phyloP scores from a whole-genome alignment of 2,113 vertebrate species.

The Choloepus hoffmanni region DNA sequence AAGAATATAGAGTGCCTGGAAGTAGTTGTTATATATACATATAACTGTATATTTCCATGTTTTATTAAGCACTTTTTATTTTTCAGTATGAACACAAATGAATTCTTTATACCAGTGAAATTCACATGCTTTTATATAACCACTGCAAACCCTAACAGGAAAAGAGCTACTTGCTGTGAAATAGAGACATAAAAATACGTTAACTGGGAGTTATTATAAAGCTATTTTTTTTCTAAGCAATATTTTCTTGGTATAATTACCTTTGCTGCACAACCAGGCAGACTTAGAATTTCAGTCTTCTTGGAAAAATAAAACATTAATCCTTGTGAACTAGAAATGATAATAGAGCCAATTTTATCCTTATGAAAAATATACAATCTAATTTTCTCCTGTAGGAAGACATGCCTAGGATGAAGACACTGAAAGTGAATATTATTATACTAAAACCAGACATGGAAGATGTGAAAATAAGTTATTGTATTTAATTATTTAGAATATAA shows the following conservation, averaged over 20 bases:
- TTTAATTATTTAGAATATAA: conserved; percentile 69
- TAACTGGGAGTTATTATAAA: conserved; percentile 44
- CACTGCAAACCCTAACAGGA: conserved; percentile 40
- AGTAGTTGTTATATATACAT: conserved; percentile 25
- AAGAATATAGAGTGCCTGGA: not conserved
- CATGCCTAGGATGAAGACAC: not conserved
- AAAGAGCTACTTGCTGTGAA: conserved; percentile 45
- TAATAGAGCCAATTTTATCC: conserved; percentile 55
- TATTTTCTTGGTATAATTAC: conserved; percentile 71
- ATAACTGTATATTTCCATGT: not conserved
- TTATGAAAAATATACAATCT: conserved; percentile 57
- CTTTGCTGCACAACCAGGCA: conserved; percentile 41
- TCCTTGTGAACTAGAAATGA: conserved; percentile 51
- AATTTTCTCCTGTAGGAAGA: conserved; percentile 64
- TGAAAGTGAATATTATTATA: conserved; percentile 61
- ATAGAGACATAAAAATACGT: conserved; percentile 55
- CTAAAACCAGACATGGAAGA: not conserved
- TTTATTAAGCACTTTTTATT: not conserved
- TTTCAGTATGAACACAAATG: not conserved
- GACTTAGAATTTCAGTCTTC: conserved; percentile 64
- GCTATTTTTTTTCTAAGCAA: conserved; percentile 36
- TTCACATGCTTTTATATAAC: not conserved
- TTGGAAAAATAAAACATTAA: conserved; percentile 68
- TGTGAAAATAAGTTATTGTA: conserved; percentile 53
- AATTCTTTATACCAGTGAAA: conserved; percentile 32